Base-by-base conservation (phyloP, 2,113 vertebrate species). In the Phoxinus phoxinus region DNA sequence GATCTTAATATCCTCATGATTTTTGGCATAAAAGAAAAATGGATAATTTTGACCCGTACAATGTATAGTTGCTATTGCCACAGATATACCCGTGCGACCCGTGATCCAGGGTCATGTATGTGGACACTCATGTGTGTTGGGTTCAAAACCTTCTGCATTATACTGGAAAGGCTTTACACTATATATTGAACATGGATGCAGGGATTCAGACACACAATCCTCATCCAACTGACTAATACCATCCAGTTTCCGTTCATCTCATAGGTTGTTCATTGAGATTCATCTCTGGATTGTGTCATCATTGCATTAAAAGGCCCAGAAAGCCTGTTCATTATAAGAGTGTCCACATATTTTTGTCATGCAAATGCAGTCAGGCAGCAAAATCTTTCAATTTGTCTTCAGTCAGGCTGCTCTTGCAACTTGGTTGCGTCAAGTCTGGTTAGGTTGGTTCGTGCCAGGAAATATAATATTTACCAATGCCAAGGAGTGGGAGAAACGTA, bases 351-450 rank as follows among this genome's bases (percentile, higher is more conserved):
- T 74, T 74, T 27, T 7, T 46, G 3, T 74, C 41, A 74, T 73
- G 41, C 13, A 74, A 74, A 74, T 25, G 41, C 72, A 76, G 44
- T 10, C 44, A 9, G 44, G 25, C 48, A 51, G 44, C 15, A 76
- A 48, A 53, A 76, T 53, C 48, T 76, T 53, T 56, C 27, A 32
- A 51, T 32, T 53, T 76, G 48, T 30, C 44, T 12, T 53, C 8
- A 53, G 15, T 53, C 74, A 30, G 74, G 74, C 74, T 30, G 74
- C 27, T 76, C 74, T 76, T 76, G 74, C 74, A 51, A 30, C 48
- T 76, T 9, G 74, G 74, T 76, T 76, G 74, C 74, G 0, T 76
- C 74, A 76, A 76, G 25, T 32, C 74, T 32, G 46, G 74, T 53
- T 73, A 76, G 19, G 27, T 76, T 30, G 73, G n/a, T 27, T 51